Conservation (phyloP, 2,888 invertebrate genomes). For the Merodon equestris region DNA sequence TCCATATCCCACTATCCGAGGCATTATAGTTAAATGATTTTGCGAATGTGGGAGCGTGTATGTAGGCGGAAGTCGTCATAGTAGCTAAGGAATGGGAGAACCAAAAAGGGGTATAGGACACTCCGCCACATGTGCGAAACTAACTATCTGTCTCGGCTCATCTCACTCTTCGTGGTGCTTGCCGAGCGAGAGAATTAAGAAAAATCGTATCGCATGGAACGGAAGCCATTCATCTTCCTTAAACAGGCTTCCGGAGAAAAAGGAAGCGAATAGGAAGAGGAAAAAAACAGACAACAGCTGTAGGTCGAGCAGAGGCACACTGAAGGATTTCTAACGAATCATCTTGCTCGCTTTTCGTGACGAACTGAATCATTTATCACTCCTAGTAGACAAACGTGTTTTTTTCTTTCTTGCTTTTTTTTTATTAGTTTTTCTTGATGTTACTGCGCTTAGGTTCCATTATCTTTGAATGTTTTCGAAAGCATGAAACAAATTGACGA, state of each 20-base stretch:
- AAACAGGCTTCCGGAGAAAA: constrained; percentile 37
- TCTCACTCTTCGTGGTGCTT: too few relatives aligned
- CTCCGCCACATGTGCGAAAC: constrained; percentile 56
- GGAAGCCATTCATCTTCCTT: constrained; percentile 54
- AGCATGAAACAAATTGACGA: too few relatives aligned
- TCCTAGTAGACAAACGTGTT: constrained; percentile 22
- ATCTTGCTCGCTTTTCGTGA: constrained; percentile 52
- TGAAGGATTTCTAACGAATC: constrained; percentile 62
- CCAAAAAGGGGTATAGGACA: neutral
- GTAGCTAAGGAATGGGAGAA: neutral
- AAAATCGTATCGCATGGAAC: constrained; percentile 42
- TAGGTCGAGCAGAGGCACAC: constrained; percentile 29
- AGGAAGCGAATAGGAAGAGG: neutral
- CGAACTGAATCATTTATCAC: constrained; percentile 58
- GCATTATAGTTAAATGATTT: constrained; percentile 34
- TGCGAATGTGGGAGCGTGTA: constrained; percentile 23
- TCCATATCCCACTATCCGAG: constrained; percentile 13
- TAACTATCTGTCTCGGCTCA: constrained; percentile 1
- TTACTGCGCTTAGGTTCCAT: constrained; percentile 17
- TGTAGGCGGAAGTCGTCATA: neutral
- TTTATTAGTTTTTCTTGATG: too few relatives aligned
- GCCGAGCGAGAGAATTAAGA: constrained; percentile 28
- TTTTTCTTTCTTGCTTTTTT: neutral
- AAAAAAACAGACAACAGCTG: neutral
- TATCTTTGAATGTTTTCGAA: too few relatives aligned